Base-by-base conservation (phyloP, 2,113 vertebrate species). In the Sylvicapra grimmia region DNA sequence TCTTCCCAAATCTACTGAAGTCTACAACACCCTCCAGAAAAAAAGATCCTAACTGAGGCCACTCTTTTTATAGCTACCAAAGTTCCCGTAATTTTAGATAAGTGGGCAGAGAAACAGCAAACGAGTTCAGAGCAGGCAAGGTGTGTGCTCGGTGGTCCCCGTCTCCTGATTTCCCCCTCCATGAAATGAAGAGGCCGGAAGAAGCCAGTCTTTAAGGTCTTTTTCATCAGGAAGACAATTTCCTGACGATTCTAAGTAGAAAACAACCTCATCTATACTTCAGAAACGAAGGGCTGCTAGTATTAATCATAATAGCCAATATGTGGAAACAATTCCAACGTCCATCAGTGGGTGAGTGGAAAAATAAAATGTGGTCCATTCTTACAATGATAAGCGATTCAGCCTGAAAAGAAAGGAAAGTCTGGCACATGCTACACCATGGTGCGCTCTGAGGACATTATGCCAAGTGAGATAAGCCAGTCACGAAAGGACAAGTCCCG, bases 221-320 rank as follows among this genome's bases (percentile, higher is more conserved):
- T 89, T 59, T 33, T n/a, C 36, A 89, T 65, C n/a, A 94, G 59
- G 33, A 44, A 80, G 53, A 88, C 56, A 65, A 29, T 27, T 56
- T 83, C 36, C 33, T 21, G 10, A 31, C 68, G 83, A 86, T 49
- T 86, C 65, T 36, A 77, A 93, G 40, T 36, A 13, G 86, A 49
- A 94, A 89, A 33, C 51, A 16, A 68, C 11, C 36, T 83, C 75
- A 56, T 29, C 77, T 56, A 8, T 23, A 36, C 59, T 49, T 58
- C 47, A 36, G 82, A 56, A 89, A 23, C 1, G 4, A 44, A 27
- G 51, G 25, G 27, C 27, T 80, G 27, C 36, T 2, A 1, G n/a
- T n/a, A 33, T 33, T 54, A 53, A 44, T 63, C 56, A 0, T 31
- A 18, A 54, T 4, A 83, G 31, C 49, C 79, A 82, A 82, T 72